Evolutionary conservation across 1,140 invertebrate genomes (phyloP).

Genomic region (Drosophila miranda): DNA sequence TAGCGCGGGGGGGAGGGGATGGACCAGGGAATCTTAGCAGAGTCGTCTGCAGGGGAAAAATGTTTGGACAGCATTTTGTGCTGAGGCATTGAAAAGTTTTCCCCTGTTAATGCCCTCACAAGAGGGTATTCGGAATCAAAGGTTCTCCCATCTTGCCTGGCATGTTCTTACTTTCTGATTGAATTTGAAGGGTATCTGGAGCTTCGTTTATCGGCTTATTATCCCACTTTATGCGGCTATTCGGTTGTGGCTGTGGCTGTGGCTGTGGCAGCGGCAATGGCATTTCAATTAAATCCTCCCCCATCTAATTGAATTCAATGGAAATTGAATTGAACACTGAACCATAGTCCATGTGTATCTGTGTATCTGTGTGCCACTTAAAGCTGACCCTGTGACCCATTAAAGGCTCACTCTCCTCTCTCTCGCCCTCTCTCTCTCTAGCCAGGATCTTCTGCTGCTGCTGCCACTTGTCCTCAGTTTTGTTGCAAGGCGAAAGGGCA

Average conservation of each 20-base stretch:
- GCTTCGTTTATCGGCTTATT: neutral
- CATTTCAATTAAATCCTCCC: constrained; percentile 56
- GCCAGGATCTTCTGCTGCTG: too few species aligned
- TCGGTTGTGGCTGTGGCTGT: too few species aligned
- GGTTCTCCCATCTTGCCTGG: too few species aligned
- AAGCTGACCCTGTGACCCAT: constrained; percentile 57
- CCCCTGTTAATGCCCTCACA: neutral
- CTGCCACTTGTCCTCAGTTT: too few species aligned
- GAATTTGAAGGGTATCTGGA: neutral
- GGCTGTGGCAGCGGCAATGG: constrained; percentile 1
- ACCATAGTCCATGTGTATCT: neutral
- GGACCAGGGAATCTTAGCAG: constrained; percentile 7
- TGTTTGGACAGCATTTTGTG: constrained; percentile 44
- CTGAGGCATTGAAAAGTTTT: constrained; percentile 42
- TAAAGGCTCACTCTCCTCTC: constrained; percentile 7
- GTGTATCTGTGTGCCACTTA: constrained; percentile 23
- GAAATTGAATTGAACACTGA: constrained; percentile 52
- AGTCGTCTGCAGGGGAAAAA: constrained; percentile 1
- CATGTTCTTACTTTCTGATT: neutral
- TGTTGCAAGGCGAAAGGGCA: constrained; percentile 23
- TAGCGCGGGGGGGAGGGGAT: constrained; percentile 23
- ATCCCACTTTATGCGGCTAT: constrained; percentile 11
- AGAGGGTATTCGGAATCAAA: too few species aligned
- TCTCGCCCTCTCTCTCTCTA: too few species aligned
- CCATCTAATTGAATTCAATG: constrained; percentile 57